Percentiles rank a stretch among this genome's conserved stretches.
phyloP scores from a whole-genome alignment of 2,797 vertebrate genomes.

The Dendrocincla tyrannina region DNA sequence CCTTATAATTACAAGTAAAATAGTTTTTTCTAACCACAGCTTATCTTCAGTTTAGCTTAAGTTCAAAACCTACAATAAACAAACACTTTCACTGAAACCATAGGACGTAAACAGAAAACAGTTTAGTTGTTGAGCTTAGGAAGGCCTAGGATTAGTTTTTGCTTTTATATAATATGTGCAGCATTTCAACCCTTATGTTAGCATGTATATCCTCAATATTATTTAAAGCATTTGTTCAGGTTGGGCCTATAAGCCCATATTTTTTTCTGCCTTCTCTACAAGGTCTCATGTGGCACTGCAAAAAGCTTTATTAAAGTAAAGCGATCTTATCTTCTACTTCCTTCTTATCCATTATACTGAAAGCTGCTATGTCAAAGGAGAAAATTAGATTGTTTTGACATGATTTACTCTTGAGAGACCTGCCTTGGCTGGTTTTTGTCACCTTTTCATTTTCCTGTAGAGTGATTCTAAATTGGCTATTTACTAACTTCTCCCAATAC shows the following conservation, averaged over 20 bases:
- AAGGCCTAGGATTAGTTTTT: background rate
- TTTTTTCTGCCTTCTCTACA: background rate
- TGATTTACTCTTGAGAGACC: slow-evolving; percentile 30
- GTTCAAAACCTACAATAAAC: background rate
- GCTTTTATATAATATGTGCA: background rate
- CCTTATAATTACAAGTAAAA: background rate
- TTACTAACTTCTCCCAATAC: background rate
- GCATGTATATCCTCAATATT: background rate
- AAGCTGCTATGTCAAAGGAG: slow-evolving; percentile 2
- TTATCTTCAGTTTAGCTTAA: background rate
- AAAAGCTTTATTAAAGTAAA: slow-evolving; percentile 30
- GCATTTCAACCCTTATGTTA: background rate
- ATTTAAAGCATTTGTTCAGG: background rate
- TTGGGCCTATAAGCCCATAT: background rate
- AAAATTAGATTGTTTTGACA: slow-evolving; percentile 27
- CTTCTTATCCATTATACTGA: background rate
- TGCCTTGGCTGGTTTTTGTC: background rate
- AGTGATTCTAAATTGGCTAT: background rate
- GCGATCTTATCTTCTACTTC: background rate
- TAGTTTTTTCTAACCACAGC: background rate
- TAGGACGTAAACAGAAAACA: background rate
- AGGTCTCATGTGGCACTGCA: background rate
- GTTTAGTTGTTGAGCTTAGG: background rate
- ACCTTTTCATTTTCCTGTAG: slow-evolving; percentile 25
- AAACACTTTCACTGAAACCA: background rate